Percentiles rank a stretch among this genome's conserved stretches.
Conservation (phyloP, 2,113 vertebrate genomes). For the Gobiocypris rarus region DNA sequence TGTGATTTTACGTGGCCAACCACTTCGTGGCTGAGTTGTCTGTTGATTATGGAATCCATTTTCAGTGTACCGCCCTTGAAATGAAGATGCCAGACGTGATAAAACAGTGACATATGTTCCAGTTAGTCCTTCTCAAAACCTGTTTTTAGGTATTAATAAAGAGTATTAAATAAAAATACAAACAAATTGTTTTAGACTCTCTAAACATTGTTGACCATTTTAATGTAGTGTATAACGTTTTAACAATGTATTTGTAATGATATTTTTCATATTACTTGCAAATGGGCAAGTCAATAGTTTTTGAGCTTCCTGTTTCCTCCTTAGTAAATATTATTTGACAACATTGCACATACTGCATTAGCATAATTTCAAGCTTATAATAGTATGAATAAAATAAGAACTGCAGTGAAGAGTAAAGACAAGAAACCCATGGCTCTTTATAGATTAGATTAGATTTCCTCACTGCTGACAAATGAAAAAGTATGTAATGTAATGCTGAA, state of each 20-base stretch:
- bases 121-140: no score
- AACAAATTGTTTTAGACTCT: not conserved
- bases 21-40: no score
- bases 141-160: not conserved
- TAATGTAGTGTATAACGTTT: not conserved
- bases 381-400: not conserved
- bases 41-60: no score
- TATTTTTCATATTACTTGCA: not conserved
- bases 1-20: no score
- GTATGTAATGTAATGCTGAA: not conserved
- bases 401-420: not conserved
- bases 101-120: no score
- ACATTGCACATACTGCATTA: constrained; percentile 33
- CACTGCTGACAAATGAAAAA: constrained; percentile 14
- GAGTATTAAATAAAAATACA: not conserved
- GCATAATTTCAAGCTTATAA: not conserved
- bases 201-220: not conserved
- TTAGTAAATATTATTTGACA: constrained; percentile 32
- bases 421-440: not conserved
- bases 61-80: no score
- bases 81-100: no score
- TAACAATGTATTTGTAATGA: not conserved
- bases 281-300: not conserved
- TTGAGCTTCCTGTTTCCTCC: constrained; percentile 4
- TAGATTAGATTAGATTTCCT: constrained; percentile 8